Conservation (phyloP, 2,113 vertebrate genomes). For the Oryzias javanicus region DNA sequence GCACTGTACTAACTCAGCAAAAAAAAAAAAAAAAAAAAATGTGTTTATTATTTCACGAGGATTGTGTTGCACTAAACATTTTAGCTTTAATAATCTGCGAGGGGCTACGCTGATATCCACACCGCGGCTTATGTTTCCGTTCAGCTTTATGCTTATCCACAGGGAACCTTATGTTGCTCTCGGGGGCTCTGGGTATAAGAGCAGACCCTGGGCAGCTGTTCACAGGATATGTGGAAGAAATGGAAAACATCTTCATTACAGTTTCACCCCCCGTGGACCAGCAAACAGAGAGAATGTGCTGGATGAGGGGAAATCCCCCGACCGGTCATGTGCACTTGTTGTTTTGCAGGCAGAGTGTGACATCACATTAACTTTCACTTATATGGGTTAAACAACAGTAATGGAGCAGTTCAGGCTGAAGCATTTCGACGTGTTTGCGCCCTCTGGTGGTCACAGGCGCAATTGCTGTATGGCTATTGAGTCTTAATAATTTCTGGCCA, state of each 20-base stretch:
- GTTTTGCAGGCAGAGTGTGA: not conserved
- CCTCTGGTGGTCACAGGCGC: constrained; percentile 46
- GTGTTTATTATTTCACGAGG: constrained; percentile 1
- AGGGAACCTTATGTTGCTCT: constrained; percentile 54
- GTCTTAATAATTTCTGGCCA: not conserved
- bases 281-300: constrained; percentile 31
- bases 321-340: constrained; percentile 40
- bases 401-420: not conserved
- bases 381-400: not conserved
- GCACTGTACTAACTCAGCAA: no score
- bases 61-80: constrained; percentile 33
- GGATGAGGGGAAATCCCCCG: constrained; percentile 33
- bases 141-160: constrained; percentile 48
- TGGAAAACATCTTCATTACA: constrained; percentile 54
- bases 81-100: constrained; percentile 56
- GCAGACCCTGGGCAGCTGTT: constrained; percentile 68
- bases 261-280: constrained; percentile 54
- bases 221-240: constrained; percentile 57
- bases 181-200: constrained; percentile 55
- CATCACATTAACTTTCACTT: no score
- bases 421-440: constrained; percentile 4
- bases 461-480: not conserved
- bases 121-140: constrained; percentile 61
- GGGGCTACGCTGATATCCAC: constrained; percentile 39
- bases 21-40: not conserved